A percentile compares a stretch with the other conserved stretches of the same genome.
phyloP scores from a whole-genome alignment of 2,113 vertebrate species.

The Prionailurus bengalensis region DNA sequence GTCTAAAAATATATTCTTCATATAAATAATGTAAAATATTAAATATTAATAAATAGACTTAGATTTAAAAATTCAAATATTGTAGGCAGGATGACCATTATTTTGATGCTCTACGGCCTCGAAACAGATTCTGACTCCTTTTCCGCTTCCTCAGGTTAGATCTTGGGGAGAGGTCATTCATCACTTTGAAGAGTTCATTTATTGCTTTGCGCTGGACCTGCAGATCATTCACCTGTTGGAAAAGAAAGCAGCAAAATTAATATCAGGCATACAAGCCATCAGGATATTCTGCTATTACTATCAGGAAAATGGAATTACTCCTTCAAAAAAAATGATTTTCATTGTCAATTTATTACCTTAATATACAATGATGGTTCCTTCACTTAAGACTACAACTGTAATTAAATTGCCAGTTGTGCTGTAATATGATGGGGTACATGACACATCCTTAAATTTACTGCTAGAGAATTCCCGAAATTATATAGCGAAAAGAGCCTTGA shows the following conservation, averaged over 20 bases:
- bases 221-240: slow-evolving; percentile 83
- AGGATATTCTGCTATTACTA: background rate
- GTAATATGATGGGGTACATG: background rate
- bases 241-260: slow-evolving; percentile 59
- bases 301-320: slow-evolving; percentile 31
- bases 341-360: background rate
- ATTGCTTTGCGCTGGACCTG: slow-evolving; percentile 87
- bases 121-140: slow-evolving; percentile 79
- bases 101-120: background rate
- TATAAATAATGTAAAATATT: slow-evolving; percentile 90
- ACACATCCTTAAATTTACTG: background rate
- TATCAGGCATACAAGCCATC: background rate
- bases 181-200: slow-evolving; percentile 81
- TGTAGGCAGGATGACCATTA: background rate
- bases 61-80: slow-evolving; percentile 78
- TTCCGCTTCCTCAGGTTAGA: slow-evolving; percentile 74
- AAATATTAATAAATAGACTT: slow-evolving; percentile 91
- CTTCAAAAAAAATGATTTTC: background rate
- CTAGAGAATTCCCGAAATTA: slow-evolving; percentile 42
- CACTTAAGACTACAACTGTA: background rate
- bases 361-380: background rate
- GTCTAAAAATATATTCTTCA: slow-evolving; percentile 72
- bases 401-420: background rate
- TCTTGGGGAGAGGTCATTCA: slow-evolving; percentile 58
- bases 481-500: background rate